Evolutionary conservation across 2,888 invertebrate genomes (phyloP), one percentile per base, ranked within the genome.

Genomic region (Neoascia interrupta): DNA sequence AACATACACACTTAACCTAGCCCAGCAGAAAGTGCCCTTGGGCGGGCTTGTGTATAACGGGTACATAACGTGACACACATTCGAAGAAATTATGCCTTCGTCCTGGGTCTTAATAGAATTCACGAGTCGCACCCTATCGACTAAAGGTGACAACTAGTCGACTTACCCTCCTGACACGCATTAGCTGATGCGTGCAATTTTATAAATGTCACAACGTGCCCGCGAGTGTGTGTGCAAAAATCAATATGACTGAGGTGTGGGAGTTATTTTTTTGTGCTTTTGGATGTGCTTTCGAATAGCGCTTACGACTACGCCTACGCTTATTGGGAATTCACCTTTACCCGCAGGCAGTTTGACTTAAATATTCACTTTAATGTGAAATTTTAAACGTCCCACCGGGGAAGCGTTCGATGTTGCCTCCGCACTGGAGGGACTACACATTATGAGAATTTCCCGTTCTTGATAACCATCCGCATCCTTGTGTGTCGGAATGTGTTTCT

Each of bases 221-320:
- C n/a, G 31, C n/a, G 31, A 31, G n/a, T 4, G 31, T 31, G 8
- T 26, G 8, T 31, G 4, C n/a, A n/a, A 31, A 31, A 4, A 31
- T 31, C 31, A 6, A 31, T 31, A 19, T 56, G n/a, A n/a, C n/a
- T n/a, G n/a, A n/a, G n/a, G n/a, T n/a, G n/a, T n/a, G n/a, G n/a
- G n/a, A n/a, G n/a, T n/a, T n/a, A n/a, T n/a, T n/a, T n/a, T n/a
- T n/a, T n/a, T n/a, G n/a, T n/a, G n/a, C n/a, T n/a, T n/a, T n/a
- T n/a, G 56, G 39, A 58, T 41, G 47, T 56, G 66, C 21, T 41
- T 47, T 68, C 39, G 47, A 39, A 68, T 56, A 47, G 18, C 37
- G 39, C 23, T 37, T 21, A n/a, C 45, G 36, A 43, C 54, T 36
- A 54, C 19, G 31, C 8, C 3, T 5, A 31, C 31, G 10, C 31